Evolutionary conservation across 2,113 vertebrate genomes (phyloP).

Genomic region (Semicossyphus pulcher): DNA sequence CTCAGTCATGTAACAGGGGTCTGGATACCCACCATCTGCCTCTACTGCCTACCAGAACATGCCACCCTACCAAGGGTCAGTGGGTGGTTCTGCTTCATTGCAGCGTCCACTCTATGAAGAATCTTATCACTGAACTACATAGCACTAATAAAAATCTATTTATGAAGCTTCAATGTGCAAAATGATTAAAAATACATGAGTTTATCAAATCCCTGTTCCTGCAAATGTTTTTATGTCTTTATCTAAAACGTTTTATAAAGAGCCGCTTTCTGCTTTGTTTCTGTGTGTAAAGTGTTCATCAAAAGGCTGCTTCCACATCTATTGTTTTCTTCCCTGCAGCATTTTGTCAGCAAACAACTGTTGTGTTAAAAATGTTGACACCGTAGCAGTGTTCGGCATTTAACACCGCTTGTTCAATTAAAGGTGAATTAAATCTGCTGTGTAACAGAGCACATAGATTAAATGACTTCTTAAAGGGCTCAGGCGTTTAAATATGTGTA

Average conservation of each 20-base stretch:
- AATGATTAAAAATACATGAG: neutral
- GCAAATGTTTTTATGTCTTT: neutral
- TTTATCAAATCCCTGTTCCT: neutral
- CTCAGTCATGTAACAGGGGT: slow-evolving; percentile 48
- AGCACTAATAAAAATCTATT: neutral
- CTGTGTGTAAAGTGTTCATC: slow-evolving; percentile 3
- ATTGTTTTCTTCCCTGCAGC: slow-evolving; percentile 4
- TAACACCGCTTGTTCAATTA: slow-evolving; percentile 8
- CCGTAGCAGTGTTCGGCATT: neutral
- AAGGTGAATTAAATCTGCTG: slow-evolving; percentile 6
- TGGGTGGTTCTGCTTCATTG: slow-evolving; percentile 38
- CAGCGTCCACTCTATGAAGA: slow-evolving; percentile 14
- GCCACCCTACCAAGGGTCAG: slow-evolving; percentile 31
- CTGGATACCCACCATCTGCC: slow-evolving; percentile 49
- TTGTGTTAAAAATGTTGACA: slow-evolving; percentile 7
- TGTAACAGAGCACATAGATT: neutral
- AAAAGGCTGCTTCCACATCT: neutral
- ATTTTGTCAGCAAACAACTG: slow-evolving; percentile 6
- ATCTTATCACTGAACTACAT: neutral
- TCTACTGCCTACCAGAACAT: slow-evolving; percentile 32
- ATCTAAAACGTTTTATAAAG: neutral
- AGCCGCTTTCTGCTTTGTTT: neutral
- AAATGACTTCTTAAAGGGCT: slow-evolving; percentile 8
- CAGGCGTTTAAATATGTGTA: slow-evolving; percentile 9
- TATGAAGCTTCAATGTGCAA: neutral